A percentile compares a stretch with the other conserved stretches of the same genome.
Conservation (phyloP, 2,113 vertebrate species). For the Platysteira castanea region DNA sequence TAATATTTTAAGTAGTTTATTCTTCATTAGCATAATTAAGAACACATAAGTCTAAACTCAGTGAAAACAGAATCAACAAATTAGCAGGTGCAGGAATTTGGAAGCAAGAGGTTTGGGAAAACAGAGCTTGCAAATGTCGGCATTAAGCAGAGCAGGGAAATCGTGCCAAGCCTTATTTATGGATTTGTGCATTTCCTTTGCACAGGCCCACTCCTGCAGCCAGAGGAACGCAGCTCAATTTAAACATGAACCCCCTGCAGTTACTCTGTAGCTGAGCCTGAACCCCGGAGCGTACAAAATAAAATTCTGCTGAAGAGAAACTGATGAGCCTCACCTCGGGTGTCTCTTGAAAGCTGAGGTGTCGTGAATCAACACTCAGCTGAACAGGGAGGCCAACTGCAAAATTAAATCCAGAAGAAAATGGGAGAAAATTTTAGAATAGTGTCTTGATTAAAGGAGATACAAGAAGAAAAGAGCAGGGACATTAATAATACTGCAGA, state of each 20-base stretch:
- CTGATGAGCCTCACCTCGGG: background rate
- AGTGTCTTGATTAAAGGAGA: background rate
- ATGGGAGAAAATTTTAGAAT: background rate
- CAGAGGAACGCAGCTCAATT: background rate
- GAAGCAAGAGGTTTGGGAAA: constrained; percentile 45
- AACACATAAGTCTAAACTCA: constrained; percentile 49
- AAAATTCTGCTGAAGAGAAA: background rate
- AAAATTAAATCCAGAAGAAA: background rate
- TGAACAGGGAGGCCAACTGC: background rate
- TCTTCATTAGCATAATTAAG: constrained; percentile 64
- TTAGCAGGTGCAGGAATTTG: constrained; percentile 61
- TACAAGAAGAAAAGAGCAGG: background rate
- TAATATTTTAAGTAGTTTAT: constrained; percentile 55
- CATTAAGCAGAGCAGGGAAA: constrained; percentile 42
- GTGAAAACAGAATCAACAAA: constrained; percentile 70
- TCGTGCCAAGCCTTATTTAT: constrained; percentile 30
- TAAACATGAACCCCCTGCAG: constrained; percentile 29
- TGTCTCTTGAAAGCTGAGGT: background rate
- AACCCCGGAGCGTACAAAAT: background rate
- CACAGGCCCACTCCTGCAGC: background rate
- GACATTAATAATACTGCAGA: background rate
- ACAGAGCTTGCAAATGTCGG: constrained; percentile 36
- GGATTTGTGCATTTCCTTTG: constrained; percentile 8
- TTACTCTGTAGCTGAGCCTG: background rate
- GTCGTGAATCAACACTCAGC: background rate